A percentile compares a stretch with the other conserved stretches of the same genome.
phyloP scores from a whole-genome alignment of 2,797 vertebrate genomes.

The Xenops minutus region DNA sequence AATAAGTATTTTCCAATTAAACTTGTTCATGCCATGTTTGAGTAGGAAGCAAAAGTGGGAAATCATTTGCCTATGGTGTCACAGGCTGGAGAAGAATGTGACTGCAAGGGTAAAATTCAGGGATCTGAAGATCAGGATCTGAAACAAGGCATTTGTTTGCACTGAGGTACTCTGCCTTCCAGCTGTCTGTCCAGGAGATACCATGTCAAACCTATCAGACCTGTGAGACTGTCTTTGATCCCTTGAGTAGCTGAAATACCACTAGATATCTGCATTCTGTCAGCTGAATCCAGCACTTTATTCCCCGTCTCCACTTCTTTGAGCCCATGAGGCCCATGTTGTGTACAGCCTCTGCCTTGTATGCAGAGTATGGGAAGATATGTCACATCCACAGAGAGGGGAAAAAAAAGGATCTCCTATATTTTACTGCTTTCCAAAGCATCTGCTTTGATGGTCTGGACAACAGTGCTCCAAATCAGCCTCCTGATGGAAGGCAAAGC shows the following conservation, averaged over 20 bases:
- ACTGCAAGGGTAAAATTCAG: not conserved
- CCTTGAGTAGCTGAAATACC: not conserved
- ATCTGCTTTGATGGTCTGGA: not conserved
- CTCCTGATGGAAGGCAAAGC: not conserved
- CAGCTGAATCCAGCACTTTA: not conserved
- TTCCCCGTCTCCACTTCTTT: not conserved
- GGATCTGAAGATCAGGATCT: fast-evolving
- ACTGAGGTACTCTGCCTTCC: not conserved
- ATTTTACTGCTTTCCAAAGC: not conserved
- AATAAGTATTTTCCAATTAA: not conserved
- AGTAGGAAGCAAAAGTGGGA: not conserved
- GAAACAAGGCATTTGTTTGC: not conserved
- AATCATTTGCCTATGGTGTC: not conserved
- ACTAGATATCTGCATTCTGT: not conserved
- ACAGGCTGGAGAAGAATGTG: not conserved
- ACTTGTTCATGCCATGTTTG: not conserved
- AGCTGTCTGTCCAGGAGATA: not conserved
- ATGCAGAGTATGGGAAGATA: not conserved
- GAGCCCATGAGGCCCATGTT: not conserved
- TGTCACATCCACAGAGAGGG: not conserved
- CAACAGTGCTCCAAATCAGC: not conserved
- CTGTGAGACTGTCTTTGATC: not conserved
- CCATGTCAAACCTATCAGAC: not conserved
- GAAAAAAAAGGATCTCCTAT: not conserved
- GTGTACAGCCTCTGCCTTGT: not conserved